These are phyloP conservation scores for Arothron firmamentum DNA, from an alignment of 2,113 vertebrate species.

Conservation along the genomic window DNA sequence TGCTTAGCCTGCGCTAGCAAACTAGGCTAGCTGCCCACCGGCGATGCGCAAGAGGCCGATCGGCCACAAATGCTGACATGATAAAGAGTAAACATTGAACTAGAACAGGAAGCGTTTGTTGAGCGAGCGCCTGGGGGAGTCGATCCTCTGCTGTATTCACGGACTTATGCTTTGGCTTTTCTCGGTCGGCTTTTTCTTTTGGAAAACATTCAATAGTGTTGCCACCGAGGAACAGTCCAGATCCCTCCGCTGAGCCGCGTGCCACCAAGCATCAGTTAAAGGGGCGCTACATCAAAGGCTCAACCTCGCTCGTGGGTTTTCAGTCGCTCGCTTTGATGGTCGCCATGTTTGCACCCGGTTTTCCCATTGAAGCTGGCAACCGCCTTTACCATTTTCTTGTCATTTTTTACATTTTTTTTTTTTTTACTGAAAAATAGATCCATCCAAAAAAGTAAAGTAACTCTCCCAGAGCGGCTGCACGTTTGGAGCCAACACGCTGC, in stretches of 20 bases:
- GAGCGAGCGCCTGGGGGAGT: slow-evolving; percentile 35
- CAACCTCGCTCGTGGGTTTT: slow-evolving; percentile 25
- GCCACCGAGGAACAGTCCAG: slow-evolving; percentile 5
- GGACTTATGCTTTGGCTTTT: slow-evolving; percentile 75
- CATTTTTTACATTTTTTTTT: slow-evolving; percentile 24
- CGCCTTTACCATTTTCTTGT: slow-evolving; percentile 54
- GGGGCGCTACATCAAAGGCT: slow-evolving; percentile 71
- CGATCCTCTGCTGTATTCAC: slow-evolving; percentile 58
- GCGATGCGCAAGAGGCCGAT: slow-evolving; percentile 30
- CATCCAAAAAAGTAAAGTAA: slow-evolving; percentile 64
- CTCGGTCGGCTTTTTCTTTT: slow-evolving; percentile 53
- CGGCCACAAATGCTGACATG: slow-evolving; percentile 33
- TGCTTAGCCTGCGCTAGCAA: slow-evolving; percentile 43
- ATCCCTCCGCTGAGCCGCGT: slow-evolving; percentile 50
- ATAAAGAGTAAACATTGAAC: slow-evolving; percentile 53
- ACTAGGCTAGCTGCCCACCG: slow-evolving; percentile 58
- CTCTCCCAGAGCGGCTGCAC: slow-evolving; percentile 61
- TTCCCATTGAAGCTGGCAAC: slow-evolving; percentile 59
- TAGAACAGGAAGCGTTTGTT: slow-evolving; percentile 34
- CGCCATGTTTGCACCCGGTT: slow-evolving; percentile 31
- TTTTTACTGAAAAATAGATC: slow-evolving; percentile 71
- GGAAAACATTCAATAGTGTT: slow-evolving; percentile 56
- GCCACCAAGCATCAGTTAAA: slow-evolving; percentile 58
- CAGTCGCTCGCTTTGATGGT: slow-evolving; percentile 30
- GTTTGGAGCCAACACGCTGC: slow-evolving; percentile 72